Conservation (phyloP, 2,113 vertebrate species). For the Hemiprocne comata region DNA sequence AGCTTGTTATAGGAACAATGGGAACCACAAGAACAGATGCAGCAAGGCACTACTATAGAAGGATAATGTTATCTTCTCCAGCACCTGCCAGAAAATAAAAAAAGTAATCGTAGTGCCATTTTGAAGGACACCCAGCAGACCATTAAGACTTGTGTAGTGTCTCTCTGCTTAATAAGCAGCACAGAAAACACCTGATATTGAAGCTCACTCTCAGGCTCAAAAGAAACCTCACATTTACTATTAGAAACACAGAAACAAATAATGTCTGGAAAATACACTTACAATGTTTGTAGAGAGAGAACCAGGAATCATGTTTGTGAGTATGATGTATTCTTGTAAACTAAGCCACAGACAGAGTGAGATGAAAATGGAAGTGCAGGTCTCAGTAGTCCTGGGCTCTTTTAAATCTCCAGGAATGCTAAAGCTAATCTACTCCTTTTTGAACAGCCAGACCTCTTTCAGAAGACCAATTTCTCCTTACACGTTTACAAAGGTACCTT, state of each 20-base stretch:
- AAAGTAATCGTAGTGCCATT: neutral
- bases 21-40: neutral
- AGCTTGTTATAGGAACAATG: neutral
- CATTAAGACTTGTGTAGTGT: neutral
- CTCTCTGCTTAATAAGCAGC: neutral
- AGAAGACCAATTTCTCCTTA: neutral
- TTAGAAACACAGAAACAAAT: neutral
- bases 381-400: neutral
- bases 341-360: neutral
- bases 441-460: neutral
- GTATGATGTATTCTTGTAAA: neutral
- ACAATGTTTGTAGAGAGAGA: neutral
- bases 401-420: neutral
- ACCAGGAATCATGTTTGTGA: neutral
- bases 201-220: neutral
- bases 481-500: neutral
- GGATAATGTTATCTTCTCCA: neutral
- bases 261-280: neutral
- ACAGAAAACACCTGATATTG: neutral
- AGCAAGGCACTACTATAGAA: neutral
- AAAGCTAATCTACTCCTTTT: neutral
- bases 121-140: neutral
- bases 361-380: neutral
- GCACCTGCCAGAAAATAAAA: neutral
- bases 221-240: neutral